These are phyloP conservation scores for Cottoperca gobio DNA, from an alignment of 2,797 vertebrate species.

Conservation along the genomic window DNA sequence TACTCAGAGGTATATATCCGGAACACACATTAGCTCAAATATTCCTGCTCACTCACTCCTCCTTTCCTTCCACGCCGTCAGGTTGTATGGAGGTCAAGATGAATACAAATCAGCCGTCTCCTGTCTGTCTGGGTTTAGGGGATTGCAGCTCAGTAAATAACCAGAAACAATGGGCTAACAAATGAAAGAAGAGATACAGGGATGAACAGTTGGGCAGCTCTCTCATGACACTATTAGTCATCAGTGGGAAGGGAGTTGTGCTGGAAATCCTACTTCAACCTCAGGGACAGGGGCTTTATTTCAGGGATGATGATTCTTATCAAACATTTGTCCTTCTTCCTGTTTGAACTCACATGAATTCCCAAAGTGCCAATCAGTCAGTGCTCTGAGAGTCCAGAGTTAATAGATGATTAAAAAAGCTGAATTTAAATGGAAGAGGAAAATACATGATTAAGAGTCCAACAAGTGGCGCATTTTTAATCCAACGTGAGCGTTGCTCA, in stretches of 20 bases:
- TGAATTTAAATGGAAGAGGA: neutral
- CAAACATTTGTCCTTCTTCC: constrained; percentile 41
- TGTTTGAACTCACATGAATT: constrained; percentile 11
- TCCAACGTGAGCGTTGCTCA: neutral
- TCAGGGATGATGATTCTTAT: constrained; percentile 36
- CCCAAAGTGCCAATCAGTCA: constrained; percentile 15
- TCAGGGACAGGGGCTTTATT: constrained; percentile 29
- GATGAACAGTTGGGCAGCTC: constrained; percentile 59
- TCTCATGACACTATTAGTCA: constrained; percentile 58
- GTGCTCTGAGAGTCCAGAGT: neutral
- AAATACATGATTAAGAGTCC: neutral
- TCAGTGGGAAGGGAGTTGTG: constrained; percentile 38
- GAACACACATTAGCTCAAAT: constrained; percentile 25
- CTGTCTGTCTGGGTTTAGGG: constrained; percentile 66
- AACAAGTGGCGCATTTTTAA: neutral
- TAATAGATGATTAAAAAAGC: constrained; percentile 10
- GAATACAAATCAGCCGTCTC: constrained; percentile 76
- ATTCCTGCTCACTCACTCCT: constrained; percentile 38
- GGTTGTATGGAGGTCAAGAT: constrained; percentile 55
- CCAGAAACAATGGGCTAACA: constrained; percentile 65
- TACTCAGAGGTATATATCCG: constrained; percentile 8
- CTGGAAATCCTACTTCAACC: constrained; percentile 42
- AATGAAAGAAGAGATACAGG: constrained; percentile 53
- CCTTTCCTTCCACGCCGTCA: constrained; percentile 42
- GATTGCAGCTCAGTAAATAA: constrained; percentile 72